phyloP scores from a whole-genome alignment of 37 sponge, comb jelly and placozoan species.

The Mnemiopsis leidyi region DNA sequence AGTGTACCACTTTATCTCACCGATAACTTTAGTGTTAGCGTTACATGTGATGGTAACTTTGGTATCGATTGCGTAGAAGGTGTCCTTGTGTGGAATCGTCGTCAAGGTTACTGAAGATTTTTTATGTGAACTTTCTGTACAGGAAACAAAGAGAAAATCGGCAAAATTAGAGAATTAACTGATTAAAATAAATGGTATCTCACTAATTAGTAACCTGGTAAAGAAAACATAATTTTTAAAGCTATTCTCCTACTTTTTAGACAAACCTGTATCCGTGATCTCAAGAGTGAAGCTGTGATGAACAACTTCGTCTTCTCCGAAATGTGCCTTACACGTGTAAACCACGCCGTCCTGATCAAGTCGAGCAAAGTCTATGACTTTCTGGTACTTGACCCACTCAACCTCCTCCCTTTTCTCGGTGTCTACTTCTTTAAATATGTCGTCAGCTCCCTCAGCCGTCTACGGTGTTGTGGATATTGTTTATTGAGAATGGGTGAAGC shows the following conservation, averaged over 20 bases:
- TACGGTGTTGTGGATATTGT: no score
- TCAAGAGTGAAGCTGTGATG: not conserved
- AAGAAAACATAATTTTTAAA: no score
- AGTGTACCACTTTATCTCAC: not conserved
- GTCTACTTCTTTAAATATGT: not conserved
- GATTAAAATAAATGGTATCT: no score
- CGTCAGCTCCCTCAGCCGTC: not conserved
- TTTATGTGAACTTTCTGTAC: no score
- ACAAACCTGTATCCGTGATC: not conserved
- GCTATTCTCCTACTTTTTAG: no score
- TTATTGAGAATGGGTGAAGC: no score
- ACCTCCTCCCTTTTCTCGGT: not conserved
- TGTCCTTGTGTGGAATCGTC: not conserved
- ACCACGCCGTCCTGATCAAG: not conserved
- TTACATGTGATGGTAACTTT: not conserved
- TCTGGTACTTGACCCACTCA: not conserved
- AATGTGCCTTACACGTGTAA: not conserved
- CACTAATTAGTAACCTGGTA: no score
- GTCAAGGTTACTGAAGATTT: not conserved
- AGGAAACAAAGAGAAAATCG: no score
- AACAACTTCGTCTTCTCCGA: not conserved
- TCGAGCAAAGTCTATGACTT: not conserved
- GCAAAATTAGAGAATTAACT: no score
- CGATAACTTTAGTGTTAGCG: not conserved
- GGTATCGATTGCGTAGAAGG: not conserved